Percentiles rank a stretch among this genome's conserved stretches.
These are phyloP conservation scores for Chrysopilus asiliformis DNA, from an alignment of 2,888 invertebrate genomes.

Conservation along the genomic window DNA sequence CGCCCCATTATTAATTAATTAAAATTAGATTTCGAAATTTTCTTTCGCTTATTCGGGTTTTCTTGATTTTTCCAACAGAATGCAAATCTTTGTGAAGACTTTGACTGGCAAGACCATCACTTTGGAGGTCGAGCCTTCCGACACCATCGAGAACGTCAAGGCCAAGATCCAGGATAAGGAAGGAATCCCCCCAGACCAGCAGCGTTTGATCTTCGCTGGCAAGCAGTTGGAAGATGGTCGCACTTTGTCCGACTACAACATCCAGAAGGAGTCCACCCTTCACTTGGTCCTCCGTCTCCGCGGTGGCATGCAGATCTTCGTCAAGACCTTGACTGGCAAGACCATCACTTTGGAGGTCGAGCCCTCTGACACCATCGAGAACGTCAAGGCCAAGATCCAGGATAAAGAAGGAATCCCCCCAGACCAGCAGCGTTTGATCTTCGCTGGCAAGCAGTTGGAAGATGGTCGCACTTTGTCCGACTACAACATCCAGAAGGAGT, in stretches of 20 bases:
- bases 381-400: slow-evolving; percentile 11
- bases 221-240: slow-evolving; percentile 26
- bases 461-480: slow-evolving; percentile 11
- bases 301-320: slow-evolving; percentile 22
- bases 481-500: slow-evolving; percentile 12
- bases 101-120: slow-evolving; percentile 26
- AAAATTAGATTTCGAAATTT: too few relatives aligned
- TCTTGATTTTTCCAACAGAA: too few relatives aligned
- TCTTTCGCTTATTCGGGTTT: too few relatives aligned
- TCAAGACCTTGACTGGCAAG: slow-evolving; percentile 24
- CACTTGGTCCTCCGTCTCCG: slow-evolving; percentile 24
- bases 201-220: slow-evolving; percentile 25
- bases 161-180: slow-evolving; percentile 26
- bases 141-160: slow-evolving; percentile 25
- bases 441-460: slow-evolving; percentile 11
- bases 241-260: slow-evolving; percentile 24
- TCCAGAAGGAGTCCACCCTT: slow-evolving; percentile 24
- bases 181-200: slow-evolving; percentile 26
- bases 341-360: slow-evolving; percentile 23
- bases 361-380: slow-evolving; percentile 15
- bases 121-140: slow-evolving; percentile 25
- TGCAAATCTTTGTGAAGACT: slow-evolving; percentile 26
- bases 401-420: slow-evolving; percentile 11
- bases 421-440: slow-evolving; percentile 12
- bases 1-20: too few relatives aligned